Base-by-base conservation (phyloP, 2,113 vertebrate genomes). In the Ifrita kowaldi region DNA sequence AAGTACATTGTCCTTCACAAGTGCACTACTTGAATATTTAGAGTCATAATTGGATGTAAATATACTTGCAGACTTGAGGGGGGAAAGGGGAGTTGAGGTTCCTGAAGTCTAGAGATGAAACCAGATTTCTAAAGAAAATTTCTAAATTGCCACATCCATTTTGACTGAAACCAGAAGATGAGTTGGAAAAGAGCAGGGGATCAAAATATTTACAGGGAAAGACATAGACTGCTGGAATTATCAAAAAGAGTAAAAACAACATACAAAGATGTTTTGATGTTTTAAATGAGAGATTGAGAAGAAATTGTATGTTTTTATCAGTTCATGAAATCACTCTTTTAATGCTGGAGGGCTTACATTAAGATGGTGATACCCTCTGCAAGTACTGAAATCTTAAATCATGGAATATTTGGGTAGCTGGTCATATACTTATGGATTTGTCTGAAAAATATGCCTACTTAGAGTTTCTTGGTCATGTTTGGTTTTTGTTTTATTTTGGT, bases 1-100 rank as follows among this genome's bases (percentile, higher is more conserved):
- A 28, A 90, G 32, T 16, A 6, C 18, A 26, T 6, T 30, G 6
- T 41, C 42, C 3, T 88, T 90, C 18, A 23, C 20, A 28, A 41
- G 16, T 23, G 9, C 3, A 0, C 8, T 35, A 0, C 16, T 35
- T 71, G 57, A 64, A 17, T 53, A 20, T 13, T 2, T 4, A 39
- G 33, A 42, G 33, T 5, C 10, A 7, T 53, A 69, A 14, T 15
- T 63, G 7, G 30, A 1, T 35, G 14, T 50, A 67, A 59, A 16
- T 37, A 13, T 26, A 20, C 6, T 17, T 63, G 9, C 23, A 42
- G 57, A 91, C 63, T 3, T 52, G 14, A 46, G 33, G 13, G 24
- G 11, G 20, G 7, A 41, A 56, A 69, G 22, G n/a, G 19, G 15
- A 23, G 11, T 3, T 60, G 32, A 52, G 27, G 19, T 89, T 67